Evolutionary conservation across 2,113 vertebrate species (phyloP).

Genomic region (Ivindomyrus marchei): DNA sequence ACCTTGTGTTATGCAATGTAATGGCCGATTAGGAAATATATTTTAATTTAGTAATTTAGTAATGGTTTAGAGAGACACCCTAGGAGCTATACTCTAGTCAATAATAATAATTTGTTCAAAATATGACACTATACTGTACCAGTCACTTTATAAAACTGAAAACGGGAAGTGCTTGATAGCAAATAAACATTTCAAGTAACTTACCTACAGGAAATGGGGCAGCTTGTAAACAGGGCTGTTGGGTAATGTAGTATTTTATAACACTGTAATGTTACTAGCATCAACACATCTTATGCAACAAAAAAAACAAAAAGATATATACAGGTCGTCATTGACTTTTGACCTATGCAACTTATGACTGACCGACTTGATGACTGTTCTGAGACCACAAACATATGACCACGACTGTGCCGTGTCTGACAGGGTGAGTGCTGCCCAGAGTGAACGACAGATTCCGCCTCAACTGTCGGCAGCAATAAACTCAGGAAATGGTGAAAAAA

Average conservation of each 20-base stretch:
- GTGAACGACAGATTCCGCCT: neutral
- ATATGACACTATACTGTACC: neutral
- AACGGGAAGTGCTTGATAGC: neutral
- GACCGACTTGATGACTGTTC: no score
- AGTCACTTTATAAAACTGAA: neutral
- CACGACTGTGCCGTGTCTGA: neutral
- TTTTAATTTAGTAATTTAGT: neutral
- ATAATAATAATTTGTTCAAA: neutral
- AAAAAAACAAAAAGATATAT: neutral
- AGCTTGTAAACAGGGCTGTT: neutral
- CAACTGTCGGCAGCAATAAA: neutral
- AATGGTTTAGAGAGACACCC: neutral
- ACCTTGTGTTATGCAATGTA: neutral
- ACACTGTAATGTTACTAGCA: neutral
- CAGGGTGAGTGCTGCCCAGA: neutral
- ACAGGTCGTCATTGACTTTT: neutral
- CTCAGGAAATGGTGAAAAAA: neutral
- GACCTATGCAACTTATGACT: no score
- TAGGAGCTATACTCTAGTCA: neutral
- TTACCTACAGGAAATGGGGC: neutral
- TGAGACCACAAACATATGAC: neutral
- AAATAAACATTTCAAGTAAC: neutral
- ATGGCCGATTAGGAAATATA: neutral
- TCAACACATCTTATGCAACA: neutral
- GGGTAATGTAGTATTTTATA: neutral